Conservation (phyloP, 1,140 invertebrate genomes). For the Maconellicoccus hirsutus region DNA sequence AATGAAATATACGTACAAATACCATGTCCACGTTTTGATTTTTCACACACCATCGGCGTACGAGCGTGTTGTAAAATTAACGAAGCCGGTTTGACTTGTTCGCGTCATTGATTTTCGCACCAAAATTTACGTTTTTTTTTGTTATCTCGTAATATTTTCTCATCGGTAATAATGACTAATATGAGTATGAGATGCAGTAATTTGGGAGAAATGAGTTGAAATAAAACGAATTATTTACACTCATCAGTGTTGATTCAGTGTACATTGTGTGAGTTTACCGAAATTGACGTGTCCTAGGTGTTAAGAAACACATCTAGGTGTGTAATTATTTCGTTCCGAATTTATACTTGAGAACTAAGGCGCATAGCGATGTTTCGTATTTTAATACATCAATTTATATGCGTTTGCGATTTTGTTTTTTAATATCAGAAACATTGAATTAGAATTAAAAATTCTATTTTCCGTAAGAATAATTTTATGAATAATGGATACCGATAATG, state of each 20-base stretch:
- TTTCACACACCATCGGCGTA: conserved; percentile 1
- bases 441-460: conserved; percentile 6
- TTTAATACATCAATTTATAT: conserved; percentile 10
- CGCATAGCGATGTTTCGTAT: neutral
- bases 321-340: neutral
- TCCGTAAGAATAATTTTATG: conserved; percentile 4
- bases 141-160: neutral
- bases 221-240: no score
- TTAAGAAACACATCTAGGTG: neutral
- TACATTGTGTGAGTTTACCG: no score
- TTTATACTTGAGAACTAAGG: neutral
- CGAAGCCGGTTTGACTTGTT: neutral
- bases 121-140: neutral
- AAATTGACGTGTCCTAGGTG: neutral
- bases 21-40: neutral
- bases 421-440: conserved; percentile 5
- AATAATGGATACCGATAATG: neutral
- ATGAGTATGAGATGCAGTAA: no score
- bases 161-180: neutral
- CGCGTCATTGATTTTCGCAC: neutral
- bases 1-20: neutral
- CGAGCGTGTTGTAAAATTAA: neutral
- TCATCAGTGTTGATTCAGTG: no score
- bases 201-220: no score
- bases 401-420: conserved; percentile 3